Percentiles rank a stretch among this genome's conserved stretches.
phyloP scores from a whole-genome alignment of 1,140 invertebrate species.

The Meloidogyne exigua region DNA sequence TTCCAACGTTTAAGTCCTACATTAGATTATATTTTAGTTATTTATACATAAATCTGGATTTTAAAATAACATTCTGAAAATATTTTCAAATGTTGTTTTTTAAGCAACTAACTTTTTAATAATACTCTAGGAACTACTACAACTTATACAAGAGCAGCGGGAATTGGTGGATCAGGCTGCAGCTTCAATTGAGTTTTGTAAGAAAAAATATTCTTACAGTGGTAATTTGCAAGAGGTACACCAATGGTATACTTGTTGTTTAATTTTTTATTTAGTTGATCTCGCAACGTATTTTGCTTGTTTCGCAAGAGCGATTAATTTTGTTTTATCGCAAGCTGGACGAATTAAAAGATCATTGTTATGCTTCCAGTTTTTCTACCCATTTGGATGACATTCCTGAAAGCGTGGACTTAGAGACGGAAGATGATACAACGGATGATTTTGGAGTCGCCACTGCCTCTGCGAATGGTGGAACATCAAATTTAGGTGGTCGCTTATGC shows the following conservation, averaged over 20 bases:
- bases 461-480: neutral
- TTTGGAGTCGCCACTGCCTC: neutral
- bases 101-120: too few species aligned
- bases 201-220: conserved; percentile 31
- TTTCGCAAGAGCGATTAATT: conserved; percentile 28
- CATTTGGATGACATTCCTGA: conserved; percentile 21
- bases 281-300: conserved; percentile 32
- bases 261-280: conserved; percentile 33
- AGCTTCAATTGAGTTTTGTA: conserved; percentile 24
- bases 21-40: too few species aligned
- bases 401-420: conserved; percentile 17
- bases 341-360: conserved; percentile 24
- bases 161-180: conserved; percentile 20
- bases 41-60: too few species aligned
- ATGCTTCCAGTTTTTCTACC: conserved; percentile 19
- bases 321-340: conserved; percentile 31
- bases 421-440: conserved; percentile 11
- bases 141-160: conserved; percentile 16
- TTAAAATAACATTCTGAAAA: too few species aligned
- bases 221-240: conserved; percentile 31
- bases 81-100: too few species aligned
- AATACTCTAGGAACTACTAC: conserved; percentile 10
- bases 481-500: neutral
- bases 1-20: too few species aligned
- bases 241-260: too few species aligned